phyloP scores from a whole-genome alignment of 1,140 invertebrate genomes.

The Lucilia cuprina region DNA sequence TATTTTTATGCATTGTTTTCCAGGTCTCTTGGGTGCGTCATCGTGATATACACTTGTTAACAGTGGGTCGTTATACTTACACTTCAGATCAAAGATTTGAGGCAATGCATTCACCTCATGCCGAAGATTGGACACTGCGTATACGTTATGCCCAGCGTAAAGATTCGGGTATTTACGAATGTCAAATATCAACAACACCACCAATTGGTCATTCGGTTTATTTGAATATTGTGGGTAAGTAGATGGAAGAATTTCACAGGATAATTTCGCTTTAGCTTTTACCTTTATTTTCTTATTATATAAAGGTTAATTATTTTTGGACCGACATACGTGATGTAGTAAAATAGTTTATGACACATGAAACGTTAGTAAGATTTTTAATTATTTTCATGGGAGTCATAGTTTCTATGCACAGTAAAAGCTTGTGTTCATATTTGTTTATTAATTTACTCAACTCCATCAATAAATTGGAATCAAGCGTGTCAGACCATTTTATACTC shows the following conservation, averaged over 20 bases:
- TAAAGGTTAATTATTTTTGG: too few relatives aligned
- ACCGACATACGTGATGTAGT: too few relatives aligned
- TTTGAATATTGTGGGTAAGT: constrained; percentile 83
- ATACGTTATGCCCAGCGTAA: constrained; percentile 78
- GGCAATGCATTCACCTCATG: constrained; percentile 76
- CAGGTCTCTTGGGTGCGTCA: constrained; percentile 91
- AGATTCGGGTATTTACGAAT: constrained; percentile 85
- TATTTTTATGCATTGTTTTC: constrained; percentile 37
- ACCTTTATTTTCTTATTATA: too few relatives aligned
- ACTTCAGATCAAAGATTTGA: constrained; percentile 85
- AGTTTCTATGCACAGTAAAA: too few relatives aligned
- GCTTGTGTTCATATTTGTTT: too few relatives aligned
- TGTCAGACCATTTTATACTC: too few relatives aligned
- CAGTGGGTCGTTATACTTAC: constrained; percentile 85
- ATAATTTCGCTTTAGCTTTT: too few relatives aligned
- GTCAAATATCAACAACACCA: constrained; percentile 86
- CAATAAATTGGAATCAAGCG: too few relatives aligned
- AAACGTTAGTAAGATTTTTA: too few relatives aligned
- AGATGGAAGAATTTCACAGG: neutral
- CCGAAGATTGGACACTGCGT: constrained; percentile 79
- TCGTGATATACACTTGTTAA: constrained; percentile 83
- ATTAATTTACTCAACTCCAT: too few relatives aligned
- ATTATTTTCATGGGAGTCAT: too few relatives aligned
- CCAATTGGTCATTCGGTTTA: constrained; percentile 79
- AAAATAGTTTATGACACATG: too few relatives aligned